phyloP scores from a whole-genome alignment of 1,140 invertebrate genomes.

The Cydia splendana region DNA sequence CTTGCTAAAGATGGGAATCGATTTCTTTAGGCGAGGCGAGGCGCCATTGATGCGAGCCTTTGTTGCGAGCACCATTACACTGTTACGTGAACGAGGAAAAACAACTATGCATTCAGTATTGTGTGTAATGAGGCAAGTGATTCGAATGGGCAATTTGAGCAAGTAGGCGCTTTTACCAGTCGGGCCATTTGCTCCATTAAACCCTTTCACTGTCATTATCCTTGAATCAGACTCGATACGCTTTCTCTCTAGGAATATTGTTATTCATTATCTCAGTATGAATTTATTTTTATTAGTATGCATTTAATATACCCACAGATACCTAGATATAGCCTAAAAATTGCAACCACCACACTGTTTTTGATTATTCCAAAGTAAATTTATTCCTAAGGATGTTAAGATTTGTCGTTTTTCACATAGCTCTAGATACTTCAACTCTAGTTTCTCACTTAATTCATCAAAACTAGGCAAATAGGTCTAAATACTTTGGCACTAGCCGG shows the following conservation, averaged over 20 bases:
- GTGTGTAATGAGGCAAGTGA: conserved; percentile 41
- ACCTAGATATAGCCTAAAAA: not conserved
- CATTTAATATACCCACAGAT: not conserved
- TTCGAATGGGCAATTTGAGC: conserved; percentile 37
- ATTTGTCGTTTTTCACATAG: too few relatives aligned
- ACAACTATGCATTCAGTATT: conserved; percentile 33
- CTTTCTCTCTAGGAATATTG: conserved; percentile 27
- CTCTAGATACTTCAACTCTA: too few relatives aligned
- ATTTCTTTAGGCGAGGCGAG: not conserved
- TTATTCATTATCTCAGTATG: conserved; percentile 5
- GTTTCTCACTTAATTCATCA: too few relatives aligned
- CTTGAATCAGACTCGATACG: conserved; percentile 21
- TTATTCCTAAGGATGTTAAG: too few relatives aligned
- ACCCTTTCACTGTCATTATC: conserved; percentile 37
- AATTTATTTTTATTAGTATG: not conserved
- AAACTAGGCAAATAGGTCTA: too few relatives aligned
- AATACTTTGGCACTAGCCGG: too few relatives aligned
- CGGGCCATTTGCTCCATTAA: conserved; percentile 34
- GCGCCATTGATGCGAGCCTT: conserved; percentile 10
- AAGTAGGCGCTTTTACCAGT: conserved; percentile 32
- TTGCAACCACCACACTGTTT: too few relatives aligned
- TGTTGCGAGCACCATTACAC: conserved; percentile 24
- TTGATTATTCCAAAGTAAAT: too few relatives aligned
- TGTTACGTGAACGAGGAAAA: conserved; percentile 31
- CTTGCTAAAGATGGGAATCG: not conserved